Evolutionary conservation across 2,113 vertebrate genomes (phyloP).

Genomic region (Callipepla californica): DNA sequence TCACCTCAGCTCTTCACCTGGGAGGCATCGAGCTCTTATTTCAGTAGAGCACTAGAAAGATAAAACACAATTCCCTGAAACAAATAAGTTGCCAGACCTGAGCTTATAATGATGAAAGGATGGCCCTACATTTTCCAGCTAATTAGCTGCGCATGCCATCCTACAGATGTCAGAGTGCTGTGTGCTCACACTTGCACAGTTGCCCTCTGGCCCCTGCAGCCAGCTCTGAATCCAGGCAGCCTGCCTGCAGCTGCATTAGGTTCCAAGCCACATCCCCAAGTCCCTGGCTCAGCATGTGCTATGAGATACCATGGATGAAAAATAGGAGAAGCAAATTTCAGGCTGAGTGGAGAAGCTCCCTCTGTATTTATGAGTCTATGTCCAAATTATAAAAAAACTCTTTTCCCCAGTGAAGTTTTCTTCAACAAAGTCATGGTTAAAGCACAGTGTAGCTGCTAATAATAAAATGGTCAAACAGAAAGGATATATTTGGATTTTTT

Average conservation of each 20-base stretch:
- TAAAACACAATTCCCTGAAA: not conserved
- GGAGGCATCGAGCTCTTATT: not conserved
- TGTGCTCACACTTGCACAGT: not conserved
- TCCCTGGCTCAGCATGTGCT: not conserved
- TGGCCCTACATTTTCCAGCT: not conserved
- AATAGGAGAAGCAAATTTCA: not conserved
- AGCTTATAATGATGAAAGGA: not conserved
- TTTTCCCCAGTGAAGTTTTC: conserved; percentile 29
- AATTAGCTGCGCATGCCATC: not conserved
- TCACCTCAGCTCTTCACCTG: not conserved
- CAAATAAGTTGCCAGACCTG: not conserved
- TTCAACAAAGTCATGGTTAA: conserved; percentile 38
- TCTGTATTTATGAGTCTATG: conserved; percentile 56
- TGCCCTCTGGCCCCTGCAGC: not conserved
- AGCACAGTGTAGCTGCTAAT: conserved; percentile 45
- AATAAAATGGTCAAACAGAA: conserved; percentile 53
- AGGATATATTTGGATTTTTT: conserved; percentile 22
- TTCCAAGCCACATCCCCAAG: not conserved
- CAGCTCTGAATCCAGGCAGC: not conserved
- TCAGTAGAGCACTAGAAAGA: not conserved
- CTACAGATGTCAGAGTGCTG: not conserved
- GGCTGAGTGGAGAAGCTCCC: conserved; percentile 15
- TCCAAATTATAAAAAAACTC: conserved; percentile 48
- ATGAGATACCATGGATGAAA: conserved; percentile 16
- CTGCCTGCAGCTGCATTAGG: rapidly evolving